phyloP scores from a whole-genome alignment of 2,113 vertebrate species.

The Prietella phreatophila region DNA sequence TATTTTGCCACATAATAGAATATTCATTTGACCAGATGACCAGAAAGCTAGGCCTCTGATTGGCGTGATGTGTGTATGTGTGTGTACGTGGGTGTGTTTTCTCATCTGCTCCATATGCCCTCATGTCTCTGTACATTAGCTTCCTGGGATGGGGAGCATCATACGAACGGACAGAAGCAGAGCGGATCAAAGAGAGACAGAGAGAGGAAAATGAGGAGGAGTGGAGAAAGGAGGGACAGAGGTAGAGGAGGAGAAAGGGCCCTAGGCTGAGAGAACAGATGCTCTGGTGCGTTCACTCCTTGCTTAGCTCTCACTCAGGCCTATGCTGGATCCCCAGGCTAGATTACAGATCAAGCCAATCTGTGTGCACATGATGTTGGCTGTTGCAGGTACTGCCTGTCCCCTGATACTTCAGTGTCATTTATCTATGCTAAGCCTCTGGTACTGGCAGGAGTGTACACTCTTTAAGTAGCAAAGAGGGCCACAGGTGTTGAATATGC shows the following conservation, averaged over 20 bases:
- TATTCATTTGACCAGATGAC: slow-evolving; percentile 16
- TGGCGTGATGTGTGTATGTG: neutral
- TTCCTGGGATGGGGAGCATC: slow-evolving; percentile 38
- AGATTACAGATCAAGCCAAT: slow-evolving; percentile 54
- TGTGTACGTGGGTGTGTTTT: slow-evolving; percentile 21
- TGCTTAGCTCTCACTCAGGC: slow-evolving; percentile 41
- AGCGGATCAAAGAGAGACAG: slow-evolving; percentile 37
- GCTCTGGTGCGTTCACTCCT: slow-evolving; percentile 32
- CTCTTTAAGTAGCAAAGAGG: slow-evolving; percentile 23
- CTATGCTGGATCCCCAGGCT: slow-evolving; percentile 47
- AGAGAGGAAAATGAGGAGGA: slow-evolving; percentile 16
- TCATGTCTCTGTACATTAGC: slow-evolving; percentile 40
- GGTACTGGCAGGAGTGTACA: slow-evolving; percentile 31
- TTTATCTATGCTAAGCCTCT: slow-evolving; percentile 48
- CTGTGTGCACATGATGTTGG: slow-evolving; percentile 38
- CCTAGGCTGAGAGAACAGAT: slow-evolving; percentile 47
- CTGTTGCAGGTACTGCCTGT: slow-evolving; percentile 35
- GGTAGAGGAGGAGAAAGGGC: slow-evolving; percentile 28
- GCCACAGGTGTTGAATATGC: slow-evolving; percentile 24
- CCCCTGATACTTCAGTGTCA: slow-evolving; percentile 42
- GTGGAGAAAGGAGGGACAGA: neutral
- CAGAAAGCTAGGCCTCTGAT: slow-evolving; percentile 1
- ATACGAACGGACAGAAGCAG: slow-evolving; percentile 46
- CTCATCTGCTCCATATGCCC: slow-evolving; percentile 45
- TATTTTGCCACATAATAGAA: neutral